Evolutionary conservation across 2,113 vertebrate genomes (phyloP).

Genomic region (Pseudorectes ferrugineus): DNA sequence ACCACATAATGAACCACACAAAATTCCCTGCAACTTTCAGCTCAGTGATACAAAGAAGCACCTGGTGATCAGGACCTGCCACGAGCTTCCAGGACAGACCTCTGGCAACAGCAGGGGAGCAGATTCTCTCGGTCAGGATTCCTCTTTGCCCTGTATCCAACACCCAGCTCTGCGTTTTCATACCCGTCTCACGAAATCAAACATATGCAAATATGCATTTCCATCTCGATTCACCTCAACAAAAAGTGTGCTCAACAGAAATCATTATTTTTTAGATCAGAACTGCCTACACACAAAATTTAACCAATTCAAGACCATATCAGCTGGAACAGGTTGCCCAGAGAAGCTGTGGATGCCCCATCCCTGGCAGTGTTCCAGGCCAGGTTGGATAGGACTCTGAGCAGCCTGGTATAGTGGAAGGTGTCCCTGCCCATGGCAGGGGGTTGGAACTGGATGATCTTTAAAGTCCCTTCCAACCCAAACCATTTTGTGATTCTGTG

Average conservation of each 20-base stretch:
- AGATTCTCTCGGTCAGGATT: background rate
- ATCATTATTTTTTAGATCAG: background rate
- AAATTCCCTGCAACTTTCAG: background rate
- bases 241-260: background rate
- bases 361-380: background rate
- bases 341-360: background rate
- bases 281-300: fast-evolving
- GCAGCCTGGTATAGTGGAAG: background rate
- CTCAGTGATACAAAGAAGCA: background rate
- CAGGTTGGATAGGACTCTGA: background rate
- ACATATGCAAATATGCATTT: background rate
- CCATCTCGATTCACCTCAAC: background rate
- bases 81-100: fast-evolving
- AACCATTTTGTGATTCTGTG: background rate
- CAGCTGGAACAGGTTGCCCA: background rate
- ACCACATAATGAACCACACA: fast-evolving
- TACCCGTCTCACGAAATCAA: fast-evolving
- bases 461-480: background rate
- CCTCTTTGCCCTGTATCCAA: background rate
- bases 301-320: background rate
- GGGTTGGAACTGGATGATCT: background rate
- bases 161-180: background rate
- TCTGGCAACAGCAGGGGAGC: background rate
- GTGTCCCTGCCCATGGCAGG: fast-evolving
- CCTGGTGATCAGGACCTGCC: fast-evolving